Evolutionary conservation across 2,797 vertebrate species (phyloP), one percentile per base, ranked within the genome.

Genomic region (Sebastes aleutianus): DNA sequence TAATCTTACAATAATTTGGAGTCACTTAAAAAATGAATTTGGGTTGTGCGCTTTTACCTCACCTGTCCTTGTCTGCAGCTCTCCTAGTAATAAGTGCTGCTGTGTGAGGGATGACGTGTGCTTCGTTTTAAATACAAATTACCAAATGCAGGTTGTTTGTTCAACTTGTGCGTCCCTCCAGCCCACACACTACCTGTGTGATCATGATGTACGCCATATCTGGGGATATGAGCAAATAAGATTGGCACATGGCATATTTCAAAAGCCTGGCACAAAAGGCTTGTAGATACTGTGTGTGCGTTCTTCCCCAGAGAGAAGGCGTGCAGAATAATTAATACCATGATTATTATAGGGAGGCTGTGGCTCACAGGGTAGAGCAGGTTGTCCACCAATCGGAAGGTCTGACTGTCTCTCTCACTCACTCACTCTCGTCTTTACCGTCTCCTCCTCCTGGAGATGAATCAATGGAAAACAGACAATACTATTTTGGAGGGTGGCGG

Each of bases 301-400:
- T 5, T 36, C 34, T 22, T 63, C 91, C 87, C 87, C 79, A 65
- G 93, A 93, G 94, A 95, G 92, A 20, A 92, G 36, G 81, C 85
- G 82, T 6, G 91, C 58, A 34, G 91, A 89, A 92, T 95, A 95
- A 95, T 95, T 92, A 85, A 78, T 53, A 84, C 20, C n/a, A 80
- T 91, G 93, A 39, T 39, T 14, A 39, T 39, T 39, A 39, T 39
- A 39, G 39, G 39, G 13, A 39, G 13, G 13, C 39, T 39, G 39
- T 14, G 39, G 39, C 39, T 39, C 39, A 39, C 2, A 14, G 39
- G 39, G 39, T 39, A 39, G 39, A 39, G 39, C 39, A 39, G 13
- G 39, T 39, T 39, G 39, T 39, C 39, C 39, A 39, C 39, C 13
- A 39, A 39, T 39, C 2, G 2, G 13, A 39, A 39, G 39, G 39